Conservation (phyloP, 2,113 vertebrate genomes). For the Eudyptes chrysolophus region DNA sequence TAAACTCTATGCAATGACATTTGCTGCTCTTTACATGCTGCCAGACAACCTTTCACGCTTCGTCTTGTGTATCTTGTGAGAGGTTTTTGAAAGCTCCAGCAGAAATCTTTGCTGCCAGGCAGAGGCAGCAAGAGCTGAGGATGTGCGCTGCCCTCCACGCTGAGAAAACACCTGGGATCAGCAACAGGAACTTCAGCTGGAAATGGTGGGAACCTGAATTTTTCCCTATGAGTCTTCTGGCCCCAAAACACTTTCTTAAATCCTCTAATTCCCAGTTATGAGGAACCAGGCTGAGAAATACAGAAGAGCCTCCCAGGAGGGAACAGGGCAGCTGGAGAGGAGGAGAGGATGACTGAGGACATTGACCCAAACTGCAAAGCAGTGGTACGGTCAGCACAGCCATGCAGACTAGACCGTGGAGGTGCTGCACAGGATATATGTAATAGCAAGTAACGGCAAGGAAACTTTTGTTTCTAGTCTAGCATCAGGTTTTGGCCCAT, state of each 20-base stretch:
- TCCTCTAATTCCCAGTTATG: not conserved
- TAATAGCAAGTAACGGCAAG: not conserved
- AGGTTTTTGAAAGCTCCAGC: not conserved
- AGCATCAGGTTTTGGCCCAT: not conserved
- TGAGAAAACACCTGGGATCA: not conserved
- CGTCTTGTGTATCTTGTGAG: not conserved
- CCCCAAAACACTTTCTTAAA: not conserved
- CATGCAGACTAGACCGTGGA: not conserved
- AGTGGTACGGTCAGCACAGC: not conserved
- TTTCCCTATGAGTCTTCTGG: not conserved
- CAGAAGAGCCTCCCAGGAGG: not conserved
- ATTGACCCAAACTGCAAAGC: not conserved
- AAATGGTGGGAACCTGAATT: not conserved
- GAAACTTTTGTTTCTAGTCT: not conserved
- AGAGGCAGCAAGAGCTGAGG: not conserved
- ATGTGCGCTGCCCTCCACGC: not conserved
- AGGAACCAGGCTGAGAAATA: not conserved
- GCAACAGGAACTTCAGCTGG: not conserved
- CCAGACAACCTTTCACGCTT: not conserved
- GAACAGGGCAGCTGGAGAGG: not conserved
- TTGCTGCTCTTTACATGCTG: conserved; percentile 4
- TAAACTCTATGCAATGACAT: not conserved
- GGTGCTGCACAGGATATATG: not conserved
- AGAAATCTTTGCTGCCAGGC: not conserved
- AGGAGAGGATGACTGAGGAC: not conserved